Base-by-base conservation (phyloP, 2,888 invertebrate species). In the Anoplius nigerrimus region DNA sequence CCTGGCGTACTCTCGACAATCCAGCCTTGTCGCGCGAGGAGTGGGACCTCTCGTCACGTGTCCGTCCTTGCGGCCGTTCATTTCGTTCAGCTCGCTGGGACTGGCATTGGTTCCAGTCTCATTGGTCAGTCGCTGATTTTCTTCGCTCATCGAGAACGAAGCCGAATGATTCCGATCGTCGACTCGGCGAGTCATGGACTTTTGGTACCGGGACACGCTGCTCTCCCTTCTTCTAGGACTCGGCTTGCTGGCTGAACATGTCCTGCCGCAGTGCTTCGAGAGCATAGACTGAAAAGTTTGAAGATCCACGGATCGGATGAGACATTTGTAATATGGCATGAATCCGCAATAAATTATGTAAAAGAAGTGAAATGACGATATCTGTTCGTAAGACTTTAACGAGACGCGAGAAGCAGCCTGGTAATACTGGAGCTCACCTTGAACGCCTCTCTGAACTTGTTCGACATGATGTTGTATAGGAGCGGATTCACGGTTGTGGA, bases 401-500 rank as follows among this genome's bases (percentile, higher is more conserved):
- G 34, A 34, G 11, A 34, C 34, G 34, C 24, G n/a, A n/a, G n/a
- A n/a, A n/a, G n/a, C n/a, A n/a, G n/a, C n/a, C n/a, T n/a, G n/a
- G n/a, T n/a, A n/a, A n/a, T n/a, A 11, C 34, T 8, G 4, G 22
- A n/a, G 43, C 71, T 74, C 86, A 92, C 92, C 91, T 92, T 92
- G 85, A 94, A 93, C 4, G 94, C 94, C 76, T 92, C 92, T 54
- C 93, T 90, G 85, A 93, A 94, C 84, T 93, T 93, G 84, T 92
- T 90, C 34, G 93, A 93, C 93, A 94, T 93, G 69, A 93, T 92
- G 87, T 93, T 93, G 89, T 94, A 94, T 6, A 93, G 89, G 62
- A 93, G 88, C 0, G 94, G 93, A 87, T 94, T 94, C 74, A 94
- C 92, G 61, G 93, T 93, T 13, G 94, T 92, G 70, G 93, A 93